These are phyloP conservation scores for Dolichotis patagonum DNA, from an alignment of 2,113 vertebrate genomes.

Conservation along the genomic window DNA sequence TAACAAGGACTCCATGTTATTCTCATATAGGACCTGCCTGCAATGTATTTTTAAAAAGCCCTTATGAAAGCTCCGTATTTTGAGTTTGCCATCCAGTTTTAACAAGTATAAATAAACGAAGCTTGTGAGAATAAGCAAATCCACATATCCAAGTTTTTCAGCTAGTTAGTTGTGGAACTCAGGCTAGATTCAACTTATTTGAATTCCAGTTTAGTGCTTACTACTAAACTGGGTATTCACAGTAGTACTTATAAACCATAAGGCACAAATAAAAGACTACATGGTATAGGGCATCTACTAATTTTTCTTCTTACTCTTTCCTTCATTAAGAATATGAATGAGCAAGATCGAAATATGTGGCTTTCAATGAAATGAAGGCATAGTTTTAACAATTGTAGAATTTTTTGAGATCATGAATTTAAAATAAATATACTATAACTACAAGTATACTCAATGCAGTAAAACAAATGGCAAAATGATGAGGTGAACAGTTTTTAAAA, in stretches of 20 bases:
- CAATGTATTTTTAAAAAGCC: neutral
- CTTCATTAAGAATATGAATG: neutral
- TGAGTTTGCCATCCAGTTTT: neutral
- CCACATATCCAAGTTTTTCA: neutral
- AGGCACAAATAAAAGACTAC: neutral
- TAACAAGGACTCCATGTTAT: neutral
- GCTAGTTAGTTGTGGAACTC: neutral
- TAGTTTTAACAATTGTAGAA: neutral
- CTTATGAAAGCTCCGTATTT: neutral
- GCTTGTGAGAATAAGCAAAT: neutral
- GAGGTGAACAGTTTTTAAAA: neutral
- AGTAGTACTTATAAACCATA: neutral
- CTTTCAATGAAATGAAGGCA: neutral
- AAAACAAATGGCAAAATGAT: neutral
- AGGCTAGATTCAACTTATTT: neutral
- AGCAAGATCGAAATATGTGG: neutral
- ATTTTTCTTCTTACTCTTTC: neutral
- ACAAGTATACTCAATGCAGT: neutral
- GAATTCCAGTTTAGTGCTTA: neutral
- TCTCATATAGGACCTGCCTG: neutral
- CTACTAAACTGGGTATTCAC: neutral
- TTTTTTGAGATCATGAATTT: neutral
- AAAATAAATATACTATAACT: neutral
- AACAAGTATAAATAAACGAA: neutral
- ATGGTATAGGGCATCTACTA: neutral